Evolutionary conservation across 1,140 invertebrate genomes (phyloP).

Genomic region (Bombus ignitus): DNA sequence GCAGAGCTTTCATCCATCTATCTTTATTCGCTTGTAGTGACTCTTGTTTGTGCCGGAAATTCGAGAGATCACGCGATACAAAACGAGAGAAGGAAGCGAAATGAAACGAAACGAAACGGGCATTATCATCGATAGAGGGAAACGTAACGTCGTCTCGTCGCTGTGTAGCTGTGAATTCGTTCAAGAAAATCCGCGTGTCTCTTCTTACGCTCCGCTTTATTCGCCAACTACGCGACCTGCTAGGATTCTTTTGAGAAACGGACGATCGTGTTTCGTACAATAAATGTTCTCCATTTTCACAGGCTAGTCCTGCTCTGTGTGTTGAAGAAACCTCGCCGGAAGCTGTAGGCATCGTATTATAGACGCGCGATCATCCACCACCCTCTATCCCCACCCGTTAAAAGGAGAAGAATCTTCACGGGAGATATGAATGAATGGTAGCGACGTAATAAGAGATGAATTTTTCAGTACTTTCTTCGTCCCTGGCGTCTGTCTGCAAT

Average conservation of each 20-base stretch:
- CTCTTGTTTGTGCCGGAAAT: not conserved
- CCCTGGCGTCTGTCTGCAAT: not conserved
- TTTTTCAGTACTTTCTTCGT: slow-evolving; percentile 1
- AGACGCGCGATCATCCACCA: slow-evolving; percentile 38
- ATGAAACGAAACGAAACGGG: slow-evolving; percentile 11
- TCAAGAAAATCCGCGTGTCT: slow-evolving; percentile 33
- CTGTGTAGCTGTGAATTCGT: slow-evolving; percentile 6
- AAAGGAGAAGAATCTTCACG: slow-evolving; percentile 9
- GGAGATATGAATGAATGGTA: slow-evolving; percentile 32
- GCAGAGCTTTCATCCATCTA: not conserved
- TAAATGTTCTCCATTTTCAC: slow-evolving; percentile 61
- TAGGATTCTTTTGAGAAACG: slow-evolving; percentile 52
- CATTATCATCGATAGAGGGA: slow-evolving; percentile 1
- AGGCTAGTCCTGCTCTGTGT: slow-evolving; percentile 1
- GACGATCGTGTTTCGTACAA: slow-evolving; percentile 56
- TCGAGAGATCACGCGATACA: not conserved
- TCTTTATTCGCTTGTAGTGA: not conserved
- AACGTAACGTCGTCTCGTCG: not conserved
- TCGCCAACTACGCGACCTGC: slow-evolving; percentile 34
- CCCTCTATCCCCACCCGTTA: not conserved
- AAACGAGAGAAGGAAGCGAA: not conserved
- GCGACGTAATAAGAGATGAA: slow-evolving; percentile 50
- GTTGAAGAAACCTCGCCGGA: slow-evolving; percentile 21
- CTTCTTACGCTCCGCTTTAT: slow-evolving; percentile 37
- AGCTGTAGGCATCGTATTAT: slow-evolving; percentile 41